Base-by-base conservation (phyloP, 2,113 vertebrate genomes). In the Mola mola region DNA sequence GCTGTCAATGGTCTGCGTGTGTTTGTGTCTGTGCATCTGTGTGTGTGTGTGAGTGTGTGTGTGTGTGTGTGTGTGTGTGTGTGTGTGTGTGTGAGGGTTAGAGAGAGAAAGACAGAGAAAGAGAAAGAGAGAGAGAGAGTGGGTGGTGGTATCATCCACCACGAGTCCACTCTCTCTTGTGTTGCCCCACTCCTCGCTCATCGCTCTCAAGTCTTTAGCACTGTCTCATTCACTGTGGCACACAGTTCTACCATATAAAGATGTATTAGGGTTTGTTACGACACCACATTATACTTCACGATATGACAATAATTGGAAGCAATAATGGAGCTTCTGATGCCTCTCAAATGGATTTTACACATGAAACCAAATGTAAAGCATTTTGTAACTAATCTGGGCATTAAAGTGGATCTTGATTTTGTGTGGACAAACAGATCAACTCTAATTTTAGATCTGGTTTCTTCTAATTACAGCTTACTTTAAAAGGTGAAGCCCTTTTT, bases 81-180 rank as follows among this genome's bases (percentile, higher is more conserved):
- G 36, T 22, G 25, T 29, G 37, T n/a, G 28, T 31, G 25, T 36
- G 8, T 11, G 72, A 2, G 31, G 24, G 38, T 25, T 55, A 19
- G 34, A 15, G 3, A 6, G 63, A 24, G 33, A 21, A 1, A 7
- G 60, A 21, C 25, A 19, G 1, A 7, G 60, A 28, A 7, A 28
- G 31, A 33, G 41, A 42, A 42, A n/a, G 25, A 34, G 48, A 21
- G 12, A 29, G 34, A 8, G 4, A 1, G 69, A 20, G 84, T 83
- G 76, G 84, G 85, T 50, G 88, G 79, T 59, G 50, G 61, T 16
- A 75, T 83, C 65, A 62, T 78, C 83, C 56, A 77, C 69, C 41
- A 36, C 85, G 47, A 61, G 58, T 38, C n/a, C n/a, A n/a, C n/a
- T n/a, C n/a, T n/a, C n/a, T 47, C 41, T 75, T 62, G 72, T 16